phyloP scores from a whole-genome alignment of 2,113 vertebrate species.

The Turnix velox region DNA sequence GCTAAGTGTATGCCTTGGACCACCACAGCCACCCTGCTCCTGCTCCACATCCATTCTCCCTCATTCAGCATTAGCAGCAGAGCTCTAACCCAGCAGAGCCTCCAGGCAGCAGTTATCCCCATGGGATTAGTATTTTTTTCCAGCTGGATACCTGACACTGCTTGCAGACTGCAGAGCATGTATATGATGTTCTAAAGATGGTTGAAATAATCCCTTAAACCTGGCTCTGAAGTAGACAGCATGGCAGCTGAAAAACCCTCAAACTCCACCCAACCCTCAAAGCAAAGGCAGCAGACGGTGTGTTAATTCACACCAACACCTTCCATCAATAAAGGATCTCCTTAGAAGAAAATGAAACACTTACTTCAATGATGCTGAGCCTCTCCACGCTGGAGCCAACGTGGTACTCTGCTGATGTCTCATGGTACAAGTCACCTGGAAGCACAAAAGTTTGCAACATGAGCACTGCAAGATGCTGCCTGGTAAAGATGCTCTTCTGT shows the following conservation, averaged over 20 bases:
- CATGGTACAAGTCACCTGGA: constrained; percentile 80
- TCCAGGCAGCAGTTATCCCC: background rate
- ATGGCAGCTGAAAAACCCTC: background rate
- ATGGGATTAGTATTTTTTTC: background rate
- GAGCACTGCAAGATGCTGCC: background rate
- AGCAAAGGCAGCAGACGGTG: background rate
- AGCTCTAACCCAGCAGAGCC: background rate
- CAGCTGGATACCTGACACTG: background rate
- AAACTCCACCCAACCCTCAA: background rate
- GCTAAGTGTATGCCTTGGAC: background rate
- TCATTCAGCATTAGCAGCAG: background rate
- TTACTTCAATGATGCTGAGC: constrained; percentile 80
- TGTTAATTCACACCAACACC: background rate
- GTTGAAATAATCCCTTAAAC: background rate
- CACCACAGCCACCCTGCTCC: background rate
- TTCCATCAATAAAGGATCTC: background rate
- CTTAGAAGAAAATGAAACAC: background rate
- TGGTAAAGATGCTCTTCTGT: background rate
- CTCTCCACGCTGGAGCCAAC: constrained; percentile 76
- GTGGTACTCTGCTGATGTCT: constrained; percentile 76
- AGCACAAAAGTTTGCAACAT: background rate
- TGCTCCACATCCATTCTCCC: background rate
- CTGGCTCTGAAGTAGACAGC: background rate
- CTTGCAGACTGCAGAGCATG: background rate
- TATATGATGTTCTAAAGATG: background rate